Base-by-base conservation (phyloP, 2,797 vertebrate genomes). In the Ptychadena robeensis region DNA sequence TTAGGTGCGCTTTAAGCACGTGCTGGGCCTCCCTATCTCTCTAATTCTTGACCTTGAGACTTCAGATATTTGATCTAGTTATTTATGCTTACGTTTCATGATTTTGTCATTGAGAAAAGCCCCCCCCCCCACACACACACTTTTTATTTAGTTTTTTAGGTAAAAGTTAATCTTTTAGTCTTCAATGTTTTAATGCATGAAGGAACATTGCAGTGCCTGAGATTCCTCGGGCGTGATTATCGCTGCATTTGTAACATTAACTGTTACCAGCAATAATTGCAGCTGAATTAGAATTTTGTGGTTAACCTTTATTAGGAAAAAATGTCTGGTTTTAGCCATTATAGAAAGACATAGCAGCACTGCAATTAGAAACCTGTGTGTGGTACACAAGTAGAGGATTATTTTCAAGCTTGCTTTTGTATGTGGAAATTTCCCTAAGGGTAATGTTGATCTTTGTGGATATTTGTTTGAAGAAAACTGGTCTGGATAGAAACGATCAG, bases 271-370 rank as follows among this genome's bases (percentile, higher is more conserved):
- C 77, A 18, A 70, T 61, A 61, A 72, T 71, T 63, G 78, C 25
- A 73, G 35, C 66, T n/a, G 69, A 37, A 73, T 73, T 81, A 48
- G 38, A 25, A 44, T 65, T 32, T 27, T 73, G 79, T 48, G 69
- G 69, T 65, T 64, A 65, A 73, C 70, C 73, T 81, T 81, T 72
- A 81, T 81, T 81, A 73, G 79, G 38, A 48, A 27, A 71, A 69
- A 35, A 31, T 11, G 25, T 31, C 30, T 35, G n/a, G 38, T 35
- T 61, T 53, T 61, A 79, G 67, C 66, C 77, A 59, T 79, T 28
- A 65, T 76, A 76, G 40, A 65, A 44, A 6, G 31, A 9, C 9
- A 40, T 44, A 22, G 73, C 30, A 76, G 37, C 40, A 10, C 28
- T 65, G 37, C 37, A 65, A 63, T 40, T 40, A 65, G 40, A 65